Percentiles rank a stretch among this genome's conserved stretches.
Evolutionary conservation across 2,888 invertebrate genomes (phyloP).

Genomic region (Lycophotia porphyrea): DNA sequence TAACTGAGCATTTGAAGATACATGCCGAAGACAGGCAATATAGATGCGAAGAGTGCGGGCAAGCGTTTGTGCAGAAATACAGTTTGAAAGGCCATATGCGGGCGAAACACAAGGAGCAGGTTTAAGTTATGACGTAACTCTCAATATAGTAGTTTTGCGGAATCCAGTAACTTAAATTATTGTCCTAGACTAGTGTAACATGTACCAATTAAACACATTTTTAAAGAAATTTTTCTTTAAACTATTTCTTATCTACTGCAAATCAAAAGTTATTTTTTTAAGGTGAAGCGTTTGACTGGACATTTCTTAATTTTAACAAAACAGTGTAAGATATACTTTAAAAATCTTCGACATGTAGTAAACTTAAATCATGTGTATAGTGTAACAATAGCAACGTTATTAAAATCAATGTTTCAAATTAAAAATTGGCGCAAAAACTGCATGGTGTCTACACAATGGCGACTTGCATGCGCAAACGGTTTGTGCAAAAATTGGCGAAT

Average conservation of each 20-base stretch:
- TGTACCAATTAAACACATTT: too few relatives aligned
- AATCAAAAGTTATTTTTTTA: background rate
- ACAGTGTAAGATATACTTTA: background rate
- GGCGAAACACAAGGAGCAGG: conserved; percentile 1
- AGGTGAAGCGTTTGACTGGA: background rate
- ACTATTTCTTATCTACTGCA: too few relatives aligned
- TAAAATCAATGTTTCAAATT: too few relatives aligned
- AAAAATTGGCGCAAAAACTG: too few relatives aligned
- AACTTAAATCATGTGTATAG: background rate
- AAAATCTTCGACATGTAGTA: background rate
- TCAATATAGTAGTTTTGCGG: background rate
- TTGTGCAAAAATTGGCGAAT: too few relatives aligned
- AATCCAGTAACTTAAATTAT: background rate
- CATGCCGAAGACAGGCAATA: conserved; percentile 55
- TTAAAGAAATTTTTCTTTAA: background rate
- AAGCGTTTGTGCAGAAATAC: conserved; percentile 55
- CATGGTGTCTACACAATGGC: too few relatives aligned
- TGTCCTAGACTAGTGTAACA: background rate
- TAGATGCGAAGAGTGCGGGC: conserved; percentile 57
- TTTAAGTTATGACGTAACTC: background rate
- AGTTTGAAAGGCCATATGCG: conserved; percentile 56
- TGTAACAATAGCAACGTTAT: background rate
- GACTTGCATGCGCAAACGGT: too few relatives aligned
- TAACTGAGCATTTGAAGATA: conserved; percentile 54
- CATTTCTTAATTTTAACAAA: background rate